Evolutionary conservation across 2,888 invertebrate species (phyloP), one percentile per base, ranked within the genome.

Genomic region (Lasioglossum vierecki): DNA sequence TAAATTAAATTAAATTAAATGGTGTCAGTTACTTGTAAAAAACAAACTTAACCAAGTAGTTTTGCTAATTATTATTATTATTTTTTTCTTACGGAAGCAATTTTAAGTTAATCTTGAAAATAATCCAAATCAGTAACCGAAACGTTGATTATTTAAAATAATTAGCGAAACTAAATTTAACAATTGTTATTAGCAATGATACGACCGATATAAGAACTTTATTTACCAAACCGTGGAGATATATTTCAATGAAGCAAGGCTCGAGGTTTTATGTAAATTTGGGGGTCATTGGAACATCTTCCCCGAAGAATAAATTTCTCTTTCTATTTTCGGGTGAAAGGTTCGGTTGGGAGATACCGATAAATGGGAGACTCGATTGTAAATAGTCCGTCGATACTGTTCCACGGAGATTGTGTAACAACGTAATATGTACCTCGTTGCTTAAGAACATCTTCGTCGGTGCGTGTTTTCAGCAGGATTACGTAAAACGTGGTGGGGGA

Each of bases 391-490:
- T 9, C 6, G 70, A 53, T 80, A 60, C 15, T 26, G 70, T 35
- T n/a, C 46, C 30, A 2, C 13, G 30, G n/a, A 3, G n/a, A 63
- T 70, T 72, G 44, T 60, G 44, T n/a, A 66, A 63, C 63, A 9
- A 9, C 26, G 35, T 5, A 49, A 41, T 18, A 39, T 18, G 35
- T 66, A 41, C 35, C 76, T 53, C 18, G 35, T 77, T 77, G 68
- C 68, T 68, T 26, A 53, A 77, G 68, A n/a, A 11, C 76, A n/a
- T 76, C 66, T 26, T 11, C 75, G 46, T 26, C 30, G 30, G n/a
- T 18, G 63, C 63, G 68, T 39, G 18, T 73, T 78, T 78, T 26
- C 2, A n/a, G 15, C n/a, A 6, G n/a, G 11, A 68, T 77, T 26
- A 46, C 26, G 26, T 35, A 30, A 68, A 68, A 26, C 4, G 26